Conservation (phyloP, 2,797 vertebrate species). For the Macrochelys suwanniensis region DNA sequence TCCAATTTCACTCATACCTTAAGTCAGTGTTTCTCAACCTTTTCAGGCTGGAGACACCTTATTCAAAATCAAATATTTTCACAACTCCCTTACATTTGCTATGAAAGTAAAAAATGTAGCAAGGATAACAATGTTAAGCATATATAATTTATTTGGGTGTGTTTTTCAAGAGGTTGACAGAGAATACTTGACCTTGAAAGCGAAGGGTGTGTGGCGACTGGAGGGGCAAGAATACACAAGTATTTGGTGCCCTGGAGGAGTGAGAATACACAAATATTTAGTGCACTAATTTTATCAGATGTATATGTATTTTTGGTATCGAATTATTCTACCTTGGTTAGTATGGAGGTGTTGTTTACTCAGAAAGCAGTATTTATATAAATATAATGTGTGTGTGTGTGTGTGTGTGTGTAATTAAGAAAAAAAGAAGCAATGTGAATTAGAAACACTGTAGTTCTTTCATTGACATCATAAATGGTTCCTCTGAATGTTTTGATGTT, state of each 20-base stretch:
- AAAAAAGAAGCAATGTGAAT: slow-evolving; percentile 35
- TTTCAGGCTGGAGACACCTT: not conserved
- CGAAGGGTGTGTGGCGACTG: not conserved
- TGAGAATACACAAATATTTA: not conserved
- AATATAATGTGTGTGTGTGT: not conserved
- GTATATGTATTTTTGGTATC: not conserved
- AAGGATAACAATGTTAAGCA: not conserved
- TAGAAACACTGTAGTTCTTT: slow-evolving; percentile 26
- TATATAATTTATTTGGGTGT: not conserved
- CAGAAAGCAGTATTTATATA: not conserved
- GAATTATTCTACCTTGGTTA: not conserved
- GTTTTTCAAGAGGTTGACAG: not conserved
- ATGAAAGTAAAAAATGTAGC: not conserved
- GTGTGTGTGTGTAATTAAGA: not conserved
- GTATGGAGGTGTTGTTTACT: not conserved
- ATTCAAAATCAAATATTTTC: not conserved
- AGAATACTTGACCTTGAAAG: not conserved
- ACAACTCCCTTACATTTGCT: not conserved
- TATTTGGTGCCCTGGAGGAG: not conserved
- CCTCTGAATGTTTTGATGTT: slow-evolving; percentile 65
- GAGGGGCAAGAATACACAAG: not conserved
- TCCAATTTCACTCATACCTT: not conserved
- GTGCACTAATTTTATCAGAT: not conserved
- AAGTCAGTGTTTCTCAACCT: not conserved
- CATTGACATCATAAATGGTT: slow-evolving; percentile 56